Base-by-base conservation (phyloP, 2,888 invertebrate species). In the Pimpla rufipes region DNA sequence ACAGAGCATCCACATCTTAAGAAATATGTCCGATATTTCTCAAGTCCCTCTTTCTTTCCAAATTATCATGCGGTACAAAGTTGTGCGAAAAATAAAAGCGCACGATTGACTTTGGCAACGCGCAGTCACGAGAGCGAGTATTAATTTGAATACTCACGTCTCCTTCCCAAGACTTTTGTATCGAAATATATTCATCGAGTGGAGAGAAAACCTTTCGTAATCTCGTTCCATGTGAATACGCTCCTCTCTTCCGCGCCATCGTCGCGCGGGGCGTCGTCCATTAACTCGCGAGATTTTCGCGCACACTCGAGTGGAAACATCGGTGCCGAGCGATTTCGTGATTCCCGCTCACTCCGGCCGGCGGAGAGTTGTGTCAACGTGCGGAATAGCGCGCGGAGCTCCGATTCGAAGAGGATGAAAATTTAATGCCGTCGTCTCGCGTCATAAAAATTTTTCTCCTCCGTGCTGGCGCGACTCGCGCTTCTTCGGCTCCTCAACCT, bases 371-470 rank as follows among this genome's bases (percentile, higher is more conserved):
- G 64, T 81, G 70, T 57, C 70, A 90, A 89, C 88, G 87, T 85
- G 29, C 29, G 85, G 83, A 88, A 88, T 86, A 88, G 86, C 81
- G 82, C 71, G n/a, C n/a, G n/a, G 80, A 82, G 85, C 84, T 85
- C n/a, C 81, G 86, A 90, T 89, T 89, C 85, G 85, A 87, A 86
- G 84, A 85, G 80, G 85, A 87, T 88, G 90, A 90, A 89, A 89
- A 89, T 89, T 90, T 88, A 89, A 90, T 86, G 88, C 84, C 29
- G 29, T n/a, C 85, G 67, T 78, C 79, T 77, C 52, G 70, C 79
- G 80, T 80, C 77, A 80, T 82, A 78, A 84, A 84, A 85, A 85
- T 77, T 71, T 74, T 74, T 67, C 78, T 59, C 40, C 35, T 67
- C 21, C 64, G 47, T 3, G 29, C 23, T 21, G 45, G 29, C 18